Conservation (phyloP, 2,113 vertebrate species). For the Cheirogaleus medius region DNA sequence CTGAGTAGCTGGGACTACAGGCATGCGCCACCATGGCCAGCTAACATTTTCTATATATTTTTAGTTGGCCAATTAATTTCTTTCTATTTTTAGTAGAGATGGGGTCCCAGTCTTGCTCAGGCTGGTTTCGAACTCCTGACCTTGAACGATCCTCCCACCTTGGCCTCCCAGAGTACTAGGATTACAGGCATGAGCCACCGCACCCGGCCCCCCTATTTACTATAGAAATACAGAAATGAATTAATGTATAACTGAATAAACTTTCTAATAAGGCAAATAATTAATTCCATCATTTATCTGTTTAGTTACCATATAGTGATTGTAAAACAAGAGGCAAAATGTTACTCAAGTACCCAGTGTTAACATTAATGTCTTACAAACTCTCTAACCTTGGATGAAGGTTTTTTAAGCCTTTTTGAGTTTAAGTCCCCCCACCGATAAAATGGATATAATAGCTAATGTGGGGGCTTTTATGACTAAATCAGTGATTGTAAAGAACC, state of each 20-base stretch:
- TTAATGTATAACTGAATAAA: constrained; percentile 23
- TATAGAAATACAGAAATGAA: constrained; percentile 36
- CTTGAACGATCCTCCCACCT: too few species aligned
- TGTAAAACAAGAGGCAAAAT: constrained; percentile 39
- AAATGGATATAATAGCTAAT: background rate
- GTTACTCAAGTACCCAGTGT: background rate
- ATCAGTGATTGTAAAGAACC: background rate
- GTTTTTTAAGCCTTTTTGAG: background rate
- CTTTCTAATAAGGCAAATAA: constrained; percentile 28
- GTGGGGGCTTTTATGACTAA: background rate
- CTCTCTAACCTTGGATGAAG: background rate
- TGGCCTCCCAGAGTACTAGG: too few species aligned
- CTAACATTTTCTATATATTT: too few species aligned
- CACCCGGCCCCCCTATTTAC: background rate
- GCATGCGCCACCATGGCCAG: too few species aligned
- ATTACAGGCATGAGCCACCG: too few species aligned
- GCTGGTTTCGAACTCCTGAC: too few species aligned
- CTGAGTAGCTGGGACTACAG: too few species aligned
- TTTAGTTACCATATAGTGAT: constrained; percentile 19
- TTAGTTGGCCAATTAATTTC: too few species aligned
- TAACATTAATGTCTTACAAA: background rate
- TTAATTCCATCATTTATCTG: background rate
- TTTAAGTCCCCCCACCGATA: background rate
- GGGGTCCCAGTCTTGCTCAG: too few species aligned
- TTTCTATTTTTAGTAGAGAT: too few species aligned